Evolutionary conservation across 2,888 invertebrate species (phyloP), one percentile per base, ranked within the genome.

Genomic region (Zootermopsis nevadensis): DNA sequence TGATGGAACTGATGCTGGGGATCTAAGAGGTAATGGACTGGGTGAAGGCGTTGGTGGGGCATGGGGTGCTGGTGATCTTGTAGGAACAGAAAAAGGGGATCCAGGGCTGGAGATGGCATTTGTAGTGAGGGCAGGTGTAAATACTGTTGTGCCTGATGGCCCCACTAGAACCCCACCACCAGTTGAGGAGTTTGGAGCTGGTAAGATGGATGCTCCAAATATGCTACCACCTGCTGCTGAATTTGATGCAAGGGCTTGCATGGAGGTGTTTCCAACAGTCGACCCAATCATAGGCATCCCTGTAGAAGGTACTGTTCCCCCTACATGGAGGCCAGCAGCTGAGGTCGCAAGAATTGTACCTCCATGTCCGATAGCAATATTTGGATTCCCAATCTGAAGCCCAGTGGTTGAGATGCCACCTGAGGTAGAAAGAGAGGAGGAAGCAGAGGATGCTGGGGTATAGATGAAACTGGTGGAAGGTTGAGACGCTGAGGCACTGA

Each of bases 41-140:
- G 85, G 85, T 30, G 85, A 84, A 53, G 85, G 85, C 4, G 85
- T 85, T 35, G 84, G 85, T n/a, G 85, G 85, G n/a, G 84, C 85
- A 77, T 85, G 85, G 24, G 83, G 85, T 24, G 82, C 82, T 48
- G 84, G 84, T 60, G 85, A 85, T 24, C 85, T 55, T 48, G 83
- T 82, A 69, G 84, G 85, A 30, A 84, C 79, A 27, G 85, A 85
- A 53, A 85, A 85, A 24, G 85, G 85, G 24, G 85, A 85, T 15
- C 83, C 85, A 35, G 85, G 85, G 35, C 82, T 82, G 33, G 84
- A 72, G n/a, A 79, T 67, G 12, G 83, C 77, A 60, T 60, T 60
- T n/a, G 33, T 72, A 38, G 72, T n/a, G 22, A 48, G 79, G n/a
- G 76, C 76, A 76, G 83, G 66, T 30, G 82, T 60, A 72, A 82